phyloP scores from a whole-genome alignment of 1,140 invertebrate species.

The Drosophila obscura region DNA sequence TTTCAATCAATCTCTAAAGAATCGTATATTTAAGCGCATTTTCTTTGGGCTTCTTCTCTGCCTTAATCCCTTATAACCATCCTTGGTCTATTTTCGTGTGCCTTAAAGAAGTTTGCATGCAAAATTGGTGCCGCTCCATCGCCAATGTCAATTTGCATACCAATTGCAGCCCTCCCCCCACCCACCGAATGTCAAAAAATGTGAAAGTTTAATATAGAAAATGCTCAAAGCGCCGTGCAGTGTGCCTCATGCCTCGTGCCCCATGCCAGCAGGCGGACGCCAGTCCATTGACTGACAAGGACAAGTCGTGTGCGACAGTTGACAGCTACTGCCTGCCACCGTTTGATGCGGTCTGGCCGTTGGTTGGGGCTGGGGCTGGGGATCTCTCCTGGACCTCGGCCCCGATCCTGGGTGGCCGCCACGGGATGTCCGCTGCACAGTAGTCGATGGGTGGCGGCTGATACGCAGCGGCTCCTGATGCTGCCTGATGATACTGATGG shows the following conservation, averaged over 20 bases:
- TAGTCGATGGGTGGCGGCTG: slow-evolving; percentile 50
- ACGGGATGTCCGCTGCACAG: slow-evolving; percentile 44
- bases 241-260: slow-evolving; percentile 10
- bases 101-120: slow-evolving; percentile 17
- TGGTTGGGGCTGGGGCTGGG: slow-evolving; percentile 4
- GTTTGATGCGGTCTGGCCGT: slow-evolving; percentile 47
- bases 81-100: slow-evolving; percentile 40
- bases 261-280: slow-evolving; percentile 37
- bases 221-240: slow-evolving; percentile 47
- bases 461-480: background rate
- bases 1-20: no score
- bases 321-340: slow-evolving; percentile 78
- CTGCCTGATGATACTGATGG: slow-evolving; percentile 8
- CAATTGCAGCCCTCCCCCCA: slow-evolving; percentile 54
- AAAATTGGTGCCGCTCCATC: slow-evolving; percentile 5
- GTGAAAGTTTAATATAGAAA: slow-evolving; percentile 82
- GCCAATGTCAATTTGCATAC: slow-evolving; percentile 72
- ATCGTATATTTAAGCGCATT: no score
- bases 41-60: no score
- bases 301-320: slow-evolving; percentile 80
- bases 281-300: slow-evolving; percentile 77
- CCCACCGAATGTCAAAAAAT: slow-evolving; percentile 75
- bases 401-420: slow-evolving; percentile 34
- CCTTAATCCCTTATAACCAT: background rate
- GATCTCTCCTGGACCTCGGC: background rate